These are phyloP conservation scores for Centropus unirufus DNA, from an alignment of 2,113 vertebrate genomes.

Conservation along the genomic window DNA sequence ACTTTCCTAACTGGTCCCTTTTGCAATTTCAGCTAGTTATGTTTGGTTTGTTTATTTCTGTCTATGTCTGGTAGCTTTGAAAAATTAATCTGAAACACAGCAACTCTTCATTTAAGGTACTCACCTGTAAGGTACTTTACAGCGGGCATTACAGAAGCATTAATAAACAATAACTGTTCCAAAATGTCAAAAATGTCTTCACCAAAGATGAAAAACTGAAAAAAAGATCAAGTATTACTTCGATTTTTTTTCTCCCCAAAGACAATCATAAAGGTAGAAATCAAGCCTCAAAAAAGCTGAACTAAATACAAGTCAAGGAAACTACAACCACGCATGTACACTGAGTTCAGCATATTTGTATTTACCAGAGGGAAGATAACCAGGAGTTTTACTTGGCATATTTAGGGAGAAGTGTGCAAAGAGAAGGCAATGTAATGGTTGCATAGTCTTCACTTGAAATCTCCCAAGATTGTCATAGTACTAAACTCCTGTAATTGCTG, in stretches of 20 bases:
- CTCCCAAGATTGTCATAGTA: neutral
- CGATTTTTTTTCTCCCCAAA: neutral
- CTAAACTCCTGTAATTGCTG: neutral
- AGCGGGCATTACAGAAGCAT: neutral
- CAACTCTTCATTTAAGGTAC: neutral
- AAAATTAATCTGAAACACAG: neutral
- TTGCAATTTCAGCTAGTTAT: neutral
- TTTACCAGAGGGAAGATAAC: neutral
- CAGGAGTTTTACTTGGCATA: neutral
- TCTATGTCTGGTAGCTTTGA: neutral
- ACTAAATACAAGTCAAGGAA: neutral
- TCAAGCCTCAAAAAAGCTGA: neutral
- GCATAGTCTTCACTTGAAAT: neutral
- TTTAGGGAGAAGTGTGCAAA: neutral
- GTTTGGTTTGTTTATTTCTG: neutral
- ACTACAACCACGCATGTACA: neutral
- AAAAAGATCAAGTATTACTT: neutral
- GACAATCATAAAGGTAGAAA: neutral
- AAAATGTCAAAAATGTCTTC: neutral
- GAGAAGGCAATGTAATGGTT: neutral
- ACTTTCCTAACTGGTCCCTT: neutral
- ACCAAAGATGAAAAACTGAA: neutral
- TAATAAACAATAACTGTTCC: neutral
- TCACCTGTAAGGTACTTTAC: neutral
- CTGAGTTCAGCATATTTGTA: neutral